phyloP scores from a whole-genome alignment of 2,113 vertebrate genomes.

The Thalassarche chlororhynchos region DNA sequence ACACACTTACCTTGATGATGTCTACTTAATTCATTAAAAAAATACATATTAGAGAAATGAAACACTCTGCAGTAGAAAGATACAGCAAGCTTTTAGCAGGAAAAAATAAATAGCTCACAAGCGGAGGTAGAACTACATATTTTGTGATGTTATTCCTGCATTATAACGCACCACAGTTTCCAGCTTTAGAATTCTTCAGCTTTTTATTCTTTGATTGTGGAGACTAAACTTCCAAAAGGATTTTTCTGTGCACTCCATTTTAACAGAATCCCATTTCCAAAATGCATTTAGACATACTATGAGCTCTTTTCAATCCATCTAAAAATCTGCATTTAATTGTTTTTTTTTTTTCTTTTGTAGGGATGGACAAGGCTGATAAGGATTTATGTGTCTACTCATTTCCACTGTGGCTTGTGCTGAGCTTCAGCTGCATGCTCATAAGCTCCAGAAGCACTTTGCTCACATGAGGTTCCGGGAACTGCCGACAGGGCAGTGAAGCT shows the following conservation, averaged over 20 bases:
- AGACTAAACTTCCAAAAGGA: not conserved
- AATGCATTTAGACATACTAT: not conserved
- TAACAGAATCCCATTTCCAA: not conserved
- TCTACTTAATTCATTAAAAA: not conserved
- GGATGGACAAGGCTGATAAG: not conserved
- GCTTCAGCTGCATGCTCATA: not conserved
- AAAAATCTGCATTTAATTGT: not conserved
- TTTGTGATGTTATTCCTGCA: not conserved
- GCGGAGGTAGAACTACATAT: not conserved
- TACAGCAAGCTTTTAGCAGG: not conserved
- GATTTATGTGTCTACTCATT: not conserved
- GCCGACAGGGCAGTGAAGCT: accelerated
- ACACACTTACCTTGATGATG: not conserved
- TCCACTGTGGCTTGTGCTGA: not conserved
- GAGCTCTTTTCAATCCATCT: not conserved
- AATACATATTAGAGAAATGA: not conserved
- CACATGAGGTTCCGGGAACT: not conserved
- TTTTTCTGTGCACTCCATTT: not conserved
- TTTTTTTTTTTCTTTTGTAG: not conserved
- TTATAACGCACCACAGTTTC: not conserved
- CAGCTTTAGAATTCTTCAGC: not conserved
- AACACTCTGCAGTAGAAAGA: not conserved
- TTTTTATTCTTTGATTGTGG: not conserved
- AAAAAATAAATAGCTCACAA: not conserved
- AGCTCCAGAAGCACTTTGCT: not conserved